Evolutionary conservation across 92 coral and sea anemone genomes (phyloP).

Genomic region (Epizoanthus scotinus): DNA sequence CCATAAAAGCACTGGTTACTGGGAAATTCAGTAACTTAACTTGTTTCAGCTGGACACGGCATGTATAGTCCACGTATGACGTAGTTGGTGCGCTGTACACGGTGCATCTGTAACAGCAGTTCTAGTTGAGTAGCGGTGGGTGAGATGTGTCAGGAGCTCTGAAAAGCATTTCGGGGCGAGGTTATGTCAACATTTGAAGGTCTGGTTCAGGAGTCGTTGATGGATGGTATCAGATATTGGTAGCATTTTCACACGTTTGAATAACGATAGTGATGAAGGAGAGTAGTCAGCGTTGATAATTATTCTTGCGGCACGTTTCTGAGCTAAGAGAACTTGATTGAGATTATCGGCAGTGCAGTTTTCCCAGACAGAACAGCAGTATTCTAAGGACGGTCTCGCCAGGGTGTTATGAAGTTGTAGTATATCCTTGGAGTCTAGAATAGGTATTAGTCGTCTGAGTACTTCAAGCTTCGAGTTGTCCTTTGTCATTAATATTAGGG

Average conservation of each 20-base stretch:
- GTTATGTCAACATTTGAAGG: background rate
- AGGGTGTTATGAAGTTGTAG: slow-evolving; percentile 24
- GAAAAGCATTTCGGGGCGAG: background rate
- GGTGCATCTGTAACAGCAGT: no score
- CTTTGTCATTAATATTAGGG: no score
- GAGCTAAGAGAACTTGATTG: slow-evolving; percentile 40
- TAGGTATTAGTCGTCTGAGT: slow-evolving; percentile 11
- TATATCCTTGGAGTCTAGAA: slow-evolving; percentile 3
- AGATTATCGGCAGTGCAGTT: slow-evolving; percentile 29
- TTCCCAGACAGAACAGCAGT: slow-evolving; percentile 58
- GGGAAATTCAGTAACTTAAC: no score
- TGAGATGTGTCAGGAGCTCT: background rate
- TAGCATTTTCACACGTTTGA: background rate
- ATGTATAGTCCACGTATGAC: no score
- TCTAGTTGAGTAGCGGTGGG: no score
- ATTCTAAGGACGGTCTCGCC: slow-evolving; percentile 49
- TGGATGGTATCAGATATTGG: background rate
- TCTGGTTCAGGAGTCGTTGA: background rate
- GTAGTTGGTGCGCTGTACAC: no score
- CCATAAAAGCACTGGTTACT: no score
- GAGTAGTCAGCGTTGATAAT: slow-evolving; percentile 34
- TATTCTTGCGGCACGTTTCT: slow-evolving; percentile 42
- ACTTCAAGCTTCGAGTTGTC: slow-evolving; percentile 42
- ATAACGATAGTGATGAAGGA: slow-evolving; percentile 1
- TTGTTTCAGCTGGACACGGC: no score